Evolutionary conservation across 1,140 invertebrate genomes (phyloP).

Genomic region (Cydia amplana): DNA sequence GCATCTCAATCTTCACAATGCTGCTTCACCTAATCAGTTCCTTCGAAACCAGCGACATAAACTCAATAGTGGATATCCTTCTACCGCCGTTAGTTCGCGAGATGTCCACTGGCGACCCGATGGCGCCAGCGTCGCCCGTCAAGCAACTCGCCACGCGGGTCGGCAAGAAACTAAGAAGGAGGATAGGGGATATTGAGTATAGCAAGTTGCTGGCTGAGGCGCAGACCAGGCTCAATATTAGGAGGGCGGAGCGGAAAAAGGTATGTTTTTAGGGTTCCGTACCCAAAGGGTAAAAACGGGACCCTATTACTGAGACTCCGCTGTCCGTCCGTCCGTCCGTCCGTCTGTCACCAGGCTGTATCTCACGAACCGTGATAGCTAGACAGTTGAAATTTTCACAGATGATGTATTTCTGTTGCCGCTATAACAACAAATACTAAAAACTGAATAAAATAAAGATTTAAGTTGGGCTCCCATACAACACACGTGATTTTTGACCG

Average conservation of each 20-base stretch:
- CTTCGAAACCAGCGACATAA: slow-evolving; percentile 50
- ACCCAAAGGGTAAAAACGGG: too few relatives aligned
- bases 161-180: slow-evolving; percentile 65
- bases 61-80: slow-evolving; percentile 54
- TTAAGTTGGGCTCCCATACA: too few relatives aligned
- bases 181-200: slow-evolving; percentile 69
- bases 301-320: too few relatives aligned
- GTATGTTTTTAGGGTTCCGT: too few relatives aligned
- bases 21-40: slow-evolving; percentile 63
- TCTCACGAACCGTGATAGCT: too few relatives aligned
- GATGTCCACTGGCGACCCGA: slow-evolving; percentile 60
- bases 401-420: too few relatives aligned
- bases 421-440: too few relatives aligned
- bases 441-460: too few relatives aligned
- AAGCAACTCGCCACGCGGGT: slow-evolving; percentile 59
- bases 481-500: too few relatives aligned
- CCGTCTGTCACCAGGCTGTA: too few relatives aligned
- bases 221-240: slow-evolving; percentile 81
- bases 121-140: slow-evolving; percentile 47
- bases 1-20: slow-evolving; percentile 66
- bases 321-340: too few relatives aligned
- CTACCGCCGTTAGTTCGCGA: slow-evolving; percentile 68
- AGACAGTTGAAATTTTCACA: too few relatives aligned
- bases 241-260: slow-evolving; percentile 84
- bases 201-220: slow-evolving; percentile 69